Evolutionary conservation across 1,140 invertebrate genomes (phyloP), one percentile per base, ranked within the genome.

Genomic region (Ruditapes philippinarum): DNA sequence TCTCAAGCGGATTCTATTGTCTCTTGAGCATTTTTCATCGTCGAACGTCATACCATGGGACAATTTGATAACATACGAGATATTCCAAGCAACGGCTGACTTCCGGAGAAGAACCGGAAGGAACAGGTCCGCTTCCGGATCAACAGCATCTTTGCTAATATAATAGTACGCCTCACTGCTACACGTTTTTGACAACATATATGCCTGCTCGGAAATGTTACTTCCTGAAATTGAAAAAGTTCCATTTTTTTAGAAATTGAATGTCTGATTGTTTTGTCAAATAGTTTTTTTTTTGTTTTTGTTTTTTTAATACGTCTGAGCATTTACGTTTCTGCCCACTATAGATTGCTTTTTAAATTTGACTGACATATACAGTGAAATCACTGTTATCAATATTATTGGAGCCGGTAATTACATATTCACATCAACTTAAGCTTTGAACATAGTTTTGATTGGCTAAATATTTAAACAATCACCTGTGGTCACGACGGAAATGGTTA

Each of bases 41-140:
- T 89, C 79, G n/a, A 94, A 85, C 9, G 33, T 19, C 2, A 91
- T 91, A 0, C 91, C 92, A 88, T 93, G 88, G 14, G 81, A 49
- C 0, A 91, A 42, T 57, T 91, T 57, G 0, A 92, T 51, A 12
- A 81, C 57, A 7, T 92, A 83, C 12, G 92, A 92, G 2, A 94
- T 90, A 83, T 92, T 92, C 92, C 93, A 92, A 14, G 91, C 92
- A n/a, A 93, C 90, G 7, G 93, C 92, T 5, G 92, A 82, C 78
- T 93, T 94, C 28, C 93, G 80, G 68, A 94, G 84, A 80, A 94
- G 49, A 22, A 94, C 82, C n/a, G 93, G 93, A 84, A 94, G 92
- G 68, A 93, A 91, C 38, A 93, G 81, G 33, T 93, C 92, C 33
- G 87, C 70, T 87, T 92, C 91, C 42, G 91, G 84, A 60, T 91